A percentile compares a stretch with the other conserved stretches of the same genome.
Evolutionary conservation across 2,797 vertebrate species (phyloP).

Genomic region (Anabacerthia variegaticeps): DNA sequence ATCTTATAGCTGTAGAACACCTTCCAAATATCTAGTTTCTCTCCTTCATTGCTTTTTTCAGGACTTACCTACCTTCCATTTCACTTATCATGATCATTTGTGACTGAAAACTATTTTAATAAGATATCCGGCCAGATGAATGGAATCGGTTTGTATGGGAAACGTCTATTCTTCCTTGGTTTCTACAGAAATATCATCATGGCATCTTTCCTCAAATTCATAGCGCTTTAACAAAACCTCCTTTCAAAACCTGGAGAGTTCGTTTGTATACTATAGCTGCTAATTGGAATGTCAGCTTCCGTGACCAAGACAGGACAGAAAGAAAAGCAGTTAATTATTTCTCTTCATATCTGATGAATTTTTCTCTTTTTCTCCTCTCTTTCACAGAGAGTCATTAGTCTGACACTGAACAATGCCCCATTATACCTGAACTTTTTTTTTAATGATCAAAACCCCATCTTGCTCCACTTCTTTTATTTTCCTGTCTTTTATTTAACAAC

Average conservation of each 20-base stretch:
- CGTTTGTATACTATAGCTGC: constrained; percentile 44
- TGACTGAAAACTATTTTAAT: constrained; percentile 77
- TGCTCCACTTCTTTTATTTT: constrained; percentile 67
- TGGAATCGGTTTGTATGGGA: constrained; percentile 52
- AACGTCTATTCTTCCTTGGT: constrained; percentile 61
- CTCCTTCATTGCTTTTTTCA: not conserved
- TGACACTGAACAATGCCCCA: constrained; percentile 72
- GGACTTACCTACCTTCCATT: not conserved
- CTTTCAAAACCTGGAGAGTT: constrained; percentile 61
- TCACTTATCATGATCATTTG: constrained; percentile 37
- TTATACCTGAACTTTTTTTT: constrained; percentile 77
- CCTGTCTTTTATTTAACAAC: constrained; percentile 72
- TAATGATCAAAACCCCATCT: constrained; percentile 74
- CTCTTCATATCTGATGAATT: constrained; percentile 78
- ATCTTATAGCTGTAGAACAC: constrained; percentile 7
- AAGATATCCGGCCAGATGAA: constrained; percentile 60
- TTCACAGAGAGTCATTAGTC: constrained; percentile 77
- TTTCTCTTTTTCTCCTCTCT: constrained; percentile 66
- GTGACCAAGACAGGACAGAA: constrained; percentile 58
- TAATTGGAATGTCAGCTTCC: constrained; percentile 78
- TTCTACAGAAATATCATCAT: constrained; percentile 65
- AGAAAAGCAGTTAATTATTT: constrained; percentile 81
- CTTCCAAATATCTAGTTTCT: not conserved
- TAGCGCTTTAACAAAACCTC: constrained; percentile 67
- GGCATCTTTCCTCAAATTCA: constrained; percentile 70